phyloP scores from a whole-genome alignment of 2,888 invertebrate genomes.

The Macroteleia sp. region DNA sequence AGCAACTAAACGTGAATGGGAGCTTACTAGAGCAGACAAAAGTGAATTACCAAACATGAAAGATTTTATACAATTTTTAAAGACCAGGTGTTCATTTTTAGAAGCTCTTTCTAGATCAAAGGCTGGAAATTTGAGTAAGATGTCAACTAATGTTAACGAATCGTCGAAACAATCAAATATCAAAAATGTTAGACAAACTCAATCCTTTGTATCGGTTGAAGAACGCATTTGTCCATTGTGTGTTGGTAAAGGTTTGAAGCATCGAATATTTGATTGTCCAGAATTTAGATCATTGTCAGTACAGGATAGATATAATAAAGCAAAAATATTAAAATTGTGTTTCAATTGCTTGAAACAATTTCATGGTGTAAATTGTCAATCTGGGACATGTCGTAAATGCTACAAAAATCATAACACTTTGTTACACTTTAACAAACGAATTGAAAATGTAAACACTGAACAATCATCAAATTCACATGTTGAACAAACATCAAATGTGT shows the following conservation, averaged over 20 bases:
- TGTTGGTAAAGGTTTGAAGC: too few relatives aligned
- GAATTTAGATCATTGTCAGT: neutral
- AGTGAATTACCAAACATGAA: neutral
- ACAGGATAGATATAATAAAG: neutral
- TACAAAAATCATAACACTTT: neutral
- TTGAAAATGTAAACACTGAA: neutral
- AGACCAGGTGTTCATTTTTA: neutral
- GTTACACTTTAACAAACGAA: conserved; percentile 1
- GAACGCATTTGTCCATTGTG: too few relatives aligned
- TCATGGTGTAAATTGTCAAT: neutral
- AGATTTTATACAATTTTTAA: neutral
- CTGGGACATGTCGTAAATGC: neutral
- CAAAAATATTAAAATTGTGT: neutral
- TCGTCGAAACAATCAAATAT: too few relatives aligned
- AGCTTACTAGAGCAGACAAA: neutral
- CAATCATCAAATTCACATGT: neutral
- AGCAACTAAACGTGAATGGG: too few relatives aligned
- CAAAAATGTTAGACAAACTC: too few relatives aligned
- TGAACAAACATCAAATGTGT: neutral
- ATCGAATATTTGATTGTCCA: neutral
- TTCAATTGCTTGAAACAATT: conserved; percentile 8
- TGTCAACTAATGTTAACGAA: neutral
- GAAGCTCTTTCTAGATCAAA: neutral
- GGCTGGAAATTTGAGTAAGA: neutral
- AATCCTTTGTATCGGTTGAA: too few relatives aligned